Percentiles rank a stretch among this genome's conserved stretches.
Evolutionary conservation across 2,888 invertebrate genomes (phyloP).

Genomic region (Papilio gigon): DNA sequence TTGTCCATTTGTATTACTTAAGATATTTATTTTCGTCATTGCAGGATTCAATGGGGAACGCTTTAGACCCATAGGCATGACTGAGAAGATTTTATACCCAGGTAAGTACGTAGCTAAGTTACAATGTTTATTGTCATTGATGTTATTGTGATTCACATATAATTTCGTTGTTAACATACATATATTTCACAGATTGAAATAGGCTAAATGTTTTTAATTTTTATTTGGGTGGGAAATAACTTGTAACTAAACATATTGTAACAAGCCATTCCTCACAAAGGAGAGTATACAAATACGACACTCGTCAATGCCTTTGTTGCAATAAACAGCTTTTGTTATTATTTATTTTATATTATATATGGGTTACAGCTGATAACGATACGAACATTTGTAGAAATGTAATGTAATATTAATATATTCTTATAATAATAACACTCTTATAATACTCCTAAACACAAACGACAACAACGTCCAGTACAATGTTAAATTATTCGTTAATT

Average conservation of each 20-base stretch:
- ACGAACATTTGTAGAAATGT: neutral
- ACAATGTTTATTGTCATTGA: neutral
- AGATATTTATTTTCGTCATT: slow-evolving; percentile 53
- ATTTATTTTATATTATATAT: slow-evolving; percentile 2
- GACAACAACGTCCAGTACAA: neutral
- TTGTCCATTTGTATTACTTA: slow-evolving; percentile 38
- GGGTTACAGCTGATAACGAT: neutral
- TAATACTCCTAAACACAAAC: neutral
- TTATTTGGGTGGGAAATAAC: neutral
- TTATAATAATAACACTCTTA: neutral
- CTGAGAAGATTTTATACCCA: slow-evolving; percentile 91
- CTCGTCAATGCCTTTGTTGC: slow-evolving; percentile 8
- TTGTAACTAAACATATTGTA: neutral
- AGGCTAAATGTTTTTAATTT: neutral
- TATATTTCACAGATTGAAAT: neutral
- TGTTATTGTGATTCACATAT: neutral
- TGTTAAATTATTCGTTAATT: neutral
- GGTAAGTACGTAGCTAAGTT: slow-evolving; percentile 81
- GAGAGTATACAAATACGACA: neutral
- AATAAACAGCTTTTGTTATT: neutral
- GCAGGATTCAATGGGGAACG: slow-evolving; percentile 83
- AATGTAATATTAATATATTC: neutral
- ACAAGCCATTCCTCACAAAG: neutral
- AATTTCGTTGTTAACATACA: neutral
- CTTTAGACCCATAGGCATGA: slow-evolving; percentile 86